phyloP scores from a whole-genome alignment of 2,113 vertebrate genomes.

The Butorides virescens region DNA sequence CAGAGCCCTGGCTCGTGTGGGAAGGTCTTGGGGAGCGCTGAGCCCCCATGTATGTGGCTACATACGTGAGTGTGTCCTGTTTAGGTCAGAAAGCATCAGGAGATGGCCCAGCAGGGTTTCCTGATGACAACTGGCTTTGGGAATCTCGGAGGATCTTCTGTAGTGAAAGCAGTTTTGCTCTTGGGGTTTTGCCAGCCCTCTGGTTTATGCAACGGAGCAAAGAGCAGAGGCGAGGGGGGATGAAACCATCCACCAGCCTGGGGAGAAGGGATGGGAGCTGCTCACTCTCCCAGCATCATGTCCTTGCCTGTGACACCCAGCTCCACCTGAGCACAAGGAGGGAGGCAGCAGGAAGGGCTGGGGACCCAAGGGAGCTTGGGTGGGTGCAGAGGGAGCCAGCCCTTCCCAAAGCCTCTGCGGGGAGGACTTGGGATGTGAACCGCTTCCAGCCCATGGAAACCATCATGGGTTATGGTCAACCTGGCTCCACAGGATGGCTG shows the following conservation, averaged over 20 bases:
- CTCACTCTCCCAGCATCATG: fast-evolving
- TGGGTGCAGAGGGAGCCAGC: fast-evolving
- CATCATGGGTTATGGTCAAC: fast-evolving
- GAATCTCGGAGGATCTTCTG: not conserved
- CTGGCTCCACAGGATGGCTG: not conserved
- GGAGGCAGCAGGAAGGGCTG: not conserved
- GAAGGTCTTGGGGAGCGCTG: not conserved
- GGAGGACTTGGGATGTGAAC: not conserved
- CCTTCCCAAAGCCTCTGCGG: not conserved
- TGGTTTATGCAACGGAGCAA: not conserved
- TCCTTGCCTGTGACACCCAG: not conserved
- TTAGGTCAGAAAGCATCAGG: not conserved
- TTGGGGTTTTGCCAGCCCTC: fast-evolving
- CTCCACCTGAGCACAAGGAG: fast-evolving
- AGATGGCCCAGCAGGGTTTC: not conserved
- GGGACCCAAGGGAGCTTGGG: fast-evolving
- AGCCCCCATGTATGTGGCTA: not conserved
- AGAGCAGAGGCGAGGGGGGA: not conserved
- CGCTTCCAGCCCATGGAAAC: not conserved
- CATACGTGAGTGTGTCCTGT: not conserved
- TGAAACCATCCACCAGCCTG: not conserved
- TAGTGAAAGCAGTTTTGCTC: not conserved
- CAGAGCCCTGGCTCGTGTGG: not conserved
- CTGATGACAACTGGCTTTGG: not conserved
- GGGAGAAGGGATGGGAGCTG: not conserved